Conservation (phyloP, 2,113 vertebrate genomes). For the Chrysochloris asiatica region DNA sequence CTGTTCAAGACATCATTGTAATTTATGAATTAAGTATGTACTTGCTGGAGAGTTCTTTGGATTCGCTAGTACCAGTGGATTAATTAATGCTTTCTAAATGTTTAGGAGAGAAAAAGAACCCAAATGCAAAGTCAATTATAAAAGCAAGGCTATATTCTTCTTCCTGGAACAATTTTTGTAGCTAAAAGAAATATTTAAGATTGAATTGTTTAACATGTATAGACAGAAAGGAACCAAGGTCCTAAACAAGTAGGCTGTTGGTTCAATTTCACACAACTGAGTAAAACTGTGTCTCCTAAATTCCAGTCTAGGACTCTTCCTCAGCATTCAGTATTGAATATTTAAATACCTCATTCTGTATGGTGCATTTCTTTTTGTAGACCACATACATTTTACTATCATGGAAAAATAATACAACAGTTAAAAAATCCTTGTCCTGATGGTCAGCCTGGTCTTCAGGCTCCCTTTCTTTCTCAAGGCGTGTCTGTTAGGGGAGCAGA, state of each 20-base stretch:
- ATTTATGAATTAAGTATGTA: slow-evolving; percentile 55
- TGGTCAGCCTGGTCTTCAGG: neutral
- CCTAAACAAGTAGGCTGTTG: neutral
- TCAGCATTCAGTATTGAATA: neutral
- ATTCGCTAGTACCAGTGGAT: slow-evolving; percentile 32
- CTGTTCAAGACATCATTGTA: slow-evolving; percentile 60
- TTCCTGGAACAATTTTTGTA: neutral
- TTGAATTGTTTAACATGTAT: neutral
- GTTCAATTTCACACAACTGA: neutral
- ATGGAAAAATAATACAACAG: neutral
- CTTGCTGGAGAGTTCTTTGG: neutral
- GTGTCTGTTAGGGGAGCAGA: neutral
- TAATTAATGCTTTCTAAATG: slow-evolving; percentile 33
- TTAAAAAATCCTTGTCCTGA: neutral
- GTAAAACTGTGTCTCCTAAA: neutral
- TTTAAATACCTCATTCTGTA: neutral
- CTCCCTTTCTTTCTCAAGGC: neutral
- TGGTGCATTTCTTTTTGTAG: neutral
- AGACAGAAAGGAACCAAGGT: neutral
- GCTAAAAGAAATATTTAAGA: neutral
- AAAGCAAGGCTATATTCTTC: neutral
- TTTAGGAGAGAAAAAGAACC: neutral
- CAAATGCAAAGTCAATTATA: neutral
- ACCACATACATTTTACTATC: neutral
- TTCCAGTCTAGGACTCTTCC: neutral